Conservation (phyloP, 2,113 vertebrate species). For the Uropsilus gracilis region DNA sequence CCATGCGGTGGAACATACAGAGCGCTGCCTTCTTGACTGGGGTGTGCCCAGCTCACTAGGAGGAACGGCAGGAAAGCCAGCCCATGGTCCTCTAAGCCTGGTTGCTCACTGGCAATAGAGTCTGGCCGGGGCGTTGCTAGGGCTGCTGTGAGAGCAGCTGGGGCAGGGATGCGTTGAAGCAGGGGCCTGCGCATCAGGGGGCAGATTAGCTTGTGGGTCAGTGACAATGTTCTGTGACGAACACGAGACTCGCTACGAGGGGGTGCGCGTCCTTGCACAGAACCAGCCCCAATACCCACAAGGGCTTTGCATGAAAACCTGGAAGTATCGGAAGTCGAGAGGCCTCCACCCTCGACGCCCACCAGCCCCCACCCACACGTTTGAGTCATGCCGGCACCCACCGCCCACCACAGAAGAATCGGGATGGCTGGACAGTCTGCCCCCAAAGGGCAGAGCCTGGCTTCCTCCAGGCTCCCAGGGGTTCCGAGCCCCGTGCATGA, state of each 20-base stretch:
- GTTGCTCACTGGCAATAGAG: background rate
- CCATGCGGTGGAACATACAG: fast-evolving
- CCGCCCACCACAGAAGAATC: fast-evolving
- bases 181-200: background rate
- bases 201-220: fast-evolving
- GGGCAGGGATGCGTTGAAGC: fast-evolving
- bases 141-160: fast-evolving
- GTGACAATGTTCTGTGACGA: fast-evolving
- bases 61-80: background rate
- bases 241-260: background rate
- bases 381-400: background rate
- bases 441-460: background rate
- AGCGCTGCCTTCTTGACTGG: background rate
- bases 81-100: background rate
- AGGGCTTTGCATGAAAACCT: background rate
- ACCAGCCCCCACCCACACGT: background rate
- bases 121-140: no score
- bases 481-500: background rate
- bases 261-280: background rate
- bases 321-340: background rate
- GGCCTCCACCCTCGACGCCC: fast-evolving
- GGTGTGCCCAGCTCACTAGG: background rate
- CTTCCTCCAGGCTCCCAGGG: background rate
- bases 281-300: background rate
- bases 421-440: background rate